A percentile compares a stretch with the other conserved stretches of the same genome.
phyloP scores from a whole-genome alignment of 2,113 vertebrate species.

The Siniperca chuatsi region DNA sequence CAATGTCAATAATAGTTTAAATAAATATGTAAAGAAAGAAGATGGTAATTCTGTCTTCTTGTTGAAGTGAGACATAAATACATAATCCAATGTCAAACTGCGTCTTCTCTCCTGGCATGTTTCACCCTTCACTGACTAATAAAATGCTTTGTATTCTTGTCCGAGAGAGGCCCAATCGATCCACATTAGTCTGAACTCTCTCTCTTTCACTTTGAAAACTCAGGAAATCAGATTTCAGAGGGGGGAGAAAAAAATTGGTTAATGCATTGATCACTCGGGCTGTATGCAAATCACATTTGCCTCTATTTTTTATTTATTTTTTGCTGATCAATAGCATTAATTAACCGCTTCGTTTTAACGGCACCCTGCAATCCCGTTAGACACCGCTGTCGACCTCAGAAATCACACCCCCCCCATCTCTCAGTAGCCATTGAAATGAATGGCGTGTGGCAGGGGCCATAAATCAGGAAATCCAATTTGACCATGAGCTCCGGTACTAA shows the following conservation, averaged over 20 bases:
- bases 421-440: conserved; percentile 81
- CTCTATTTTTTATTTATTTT: conserved; percentile 73
- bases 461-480: conserved; percentile 85
- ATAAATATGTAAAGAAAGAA: conserved; percentile 36
- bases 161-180: conserved; percentile 91
- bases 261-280: conserved; percentile 86
- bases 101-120: conserved; percentile 67
- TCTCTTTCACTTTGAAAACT: conserved; percentile 86
- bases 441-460: conserved; percentile 69
- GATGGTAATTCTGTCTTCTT: neutral
- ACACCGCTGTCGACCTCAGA: conserved; percentile 77
- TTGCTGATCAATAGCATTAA: conserved; percentile 87
- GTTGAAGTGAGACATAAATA: conserved; percentile 83
- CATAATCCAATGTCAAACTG: conserved; percentile 52
- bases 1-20: conserved; percentile 72
- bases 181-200: conserved; percentile 85
- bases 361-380: conserved; percentile 81
- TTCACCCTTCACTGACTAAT: conserved; percentile 90
- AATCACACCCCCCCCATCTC: conserved; percentile 71
- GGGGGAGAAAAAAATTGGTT: conserved; percentile 80
- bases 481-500: conserved; percentile 76
- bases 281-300: conserved; percentile 87
- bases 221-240: conserved; percentile 87
- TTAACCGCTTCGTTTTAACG: conserved; percentile 86
- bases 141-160: conserved; percentile 90